Conservation (phyloP, 2,797 vertebrate species). For the Hemitrygon akajei region DNA sequence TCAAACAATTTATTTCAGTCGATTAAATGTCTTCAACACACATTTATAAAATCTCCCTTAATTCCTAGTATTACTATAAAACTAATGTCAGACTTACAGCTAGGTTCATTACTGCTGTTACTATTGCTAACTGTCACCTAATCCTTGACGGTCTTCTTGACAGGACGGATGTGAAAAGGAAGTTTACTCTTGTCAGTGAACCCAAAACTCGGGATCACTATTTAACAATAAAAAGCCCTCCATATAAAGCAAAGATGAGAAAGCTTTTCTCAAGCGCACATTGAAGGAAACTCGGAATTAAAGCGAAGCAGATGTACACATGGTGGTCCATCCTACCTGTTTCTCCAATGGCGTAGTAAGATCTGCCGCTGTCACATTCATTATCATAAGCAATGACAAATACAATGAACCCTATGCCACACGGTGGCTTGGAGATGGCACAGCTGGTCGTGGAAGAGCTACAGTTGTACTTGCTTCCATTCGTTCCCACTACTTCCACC, state of each 20-base stretch:
- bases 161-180: neutral
- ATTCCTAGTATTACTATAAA: neutral
- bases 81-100: neutral
- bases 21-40: neutral
- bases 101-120: neutral
- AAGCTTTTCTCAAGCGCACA: neutral
- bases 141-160: neutral
- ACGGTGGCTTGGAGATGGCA: constrained; percentile 51
- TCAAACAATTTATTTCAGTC: neutral
- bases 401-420: constrained; percentile 60
- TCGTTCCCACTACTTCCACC: constrained; percentile 57
- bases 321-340: constrained; percentile 53
- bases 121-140: neutral
- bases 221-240: too few species aligned
- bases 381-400: constrained; percentile 57
- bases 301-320: neutral
- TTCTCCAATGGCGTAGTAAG: constrained; percentile 50
- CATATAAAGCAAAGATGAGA: too few species aligned
- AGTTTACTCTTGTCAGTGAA: too few species aligned
- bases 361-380: constrained; percentile 55
- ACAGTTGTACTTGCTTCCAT: constrained; percentile 54
- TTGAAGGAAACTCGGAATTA: neutral
- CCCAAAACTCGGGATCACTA: too few species aligned
- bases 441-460: constrained; percentile 58
- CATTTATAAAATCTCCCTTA: neutral